Evolutionary conservation across 2,888 invertebrate species (phyloP), one percentile per base, ranked within the genome.

Genomic region (Branchipolynoe longqiensis): DNA sequence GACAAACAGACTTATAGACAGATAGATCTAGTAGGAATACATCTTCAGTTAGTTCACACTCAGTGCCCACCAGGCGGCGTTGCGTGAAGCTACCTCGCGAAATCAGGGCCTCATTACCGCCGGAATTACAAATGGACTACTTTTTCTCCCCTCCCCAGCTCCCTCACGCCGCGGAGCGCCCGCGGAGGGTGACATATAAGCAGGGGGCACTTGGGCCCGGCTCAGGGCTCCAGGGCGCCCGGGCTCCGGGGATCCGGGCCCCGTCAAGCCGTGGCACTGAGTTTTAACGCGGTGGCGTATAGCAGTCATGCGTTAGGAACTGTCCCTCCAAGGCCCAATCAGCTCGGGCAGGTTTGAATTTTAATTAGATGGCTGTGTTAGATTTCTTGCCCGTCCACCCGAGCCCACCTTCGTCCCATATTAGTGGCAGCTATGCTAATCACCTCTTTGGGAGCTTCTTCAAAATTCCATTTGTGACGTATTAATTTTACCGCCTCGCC

Each of bases 401-500:
- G 78, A 78, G 78, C 78, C 78, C 41, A 41, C 78, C 54, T 54
- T 54, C 41, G 31, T 54, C 31, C 78, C 78, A 78, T 78, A 78
- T 78, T 78, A 78, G 78, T 54, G 78, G 48, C 78, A 78, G 41
- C 78, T 78, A 78, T 78, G 78, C 78, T 78, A 78, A 78, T 78
- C 78, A 78, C 78, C 78, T 78, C 78, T 78, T 78, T 48, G 48
- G 69, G 69, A 78, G 78, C 78, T 78, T 78, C 78, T 78, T 78
- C 78, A 78, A 78, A 78, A 78, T 78, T 78, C 78, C 78, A 78
- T 78, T 78, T 78, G 78, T 78, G 78, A 78, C 78, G 78, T 78
- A 78, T 78, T 78, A 78, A 78, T 78, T 78, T 78, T 78, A 78
- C 78, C 48, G 78, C 78, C 78, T 78, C 31, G 78, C 54, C 78